Base-by-base conservation (phyloP, 2,113 vertebrate species). In the Tauraco erythrolophus region DNA sequence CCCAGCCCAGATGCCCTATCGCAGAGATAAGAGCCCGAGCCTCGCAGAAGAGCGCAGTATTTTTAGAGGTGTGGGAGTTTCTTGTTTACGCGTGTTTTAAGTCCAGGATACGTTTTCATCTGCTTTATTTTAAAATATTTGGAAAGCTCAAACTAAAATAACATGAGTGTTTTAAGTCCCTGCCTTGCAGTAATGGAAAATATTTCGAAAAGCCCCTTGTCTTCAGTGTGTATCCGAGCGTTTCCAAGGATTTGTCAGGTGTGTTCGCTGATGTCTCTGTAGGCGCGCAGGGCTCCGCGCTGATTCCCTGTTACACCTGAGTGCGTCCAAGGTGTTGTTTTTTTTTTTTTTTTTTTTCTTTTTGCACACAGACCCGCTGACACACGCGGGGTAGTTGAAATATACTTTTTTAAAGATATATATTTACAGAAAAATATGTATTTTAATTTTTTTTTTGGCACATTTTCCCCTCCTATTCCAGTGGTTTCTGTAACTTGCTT, bases 111-210 rank as follows among this genome's bases (percentile, higher is more conserved):
- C 54, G 9, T 90, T 83, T 97, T 94, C 76, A 6, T 37, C 79
- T 74, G 83, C 91, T 91, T 97, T 97, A 95, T 97, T 96, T 97
- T 96, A 94, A 97, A 96, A 97, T 94, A 94, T 94, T 96, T 96
- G 92, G 97, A 97, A 93, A 97, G 80, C 76, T 93, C 76, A 3
- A 81, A 56, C 90, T 97, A 95, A 97, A 96, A 97, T 94, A 96
- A 95, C 95, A 75, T 13, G 64, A 18, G 81, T 9, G 90, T 54
- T 95, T 95, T 70, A 94, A 96, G 90, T 75, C 92, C 28, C 58
- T 85, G 92, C 90, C 60, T 91, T 31, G 96, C 56, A 94, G 96
- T 94, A 77, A 96, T 94, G 97, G 97, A 97, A 97, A 96, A 62
- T 96, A 95, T 96, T 97, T 94, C 91, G 57, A 91, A 76, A 91